These are phyloP conservation scores for Bombus impatiens DNA, from an alignment of 1,140 invertebrate genomes.

Conservation along the genomic window DNA sequence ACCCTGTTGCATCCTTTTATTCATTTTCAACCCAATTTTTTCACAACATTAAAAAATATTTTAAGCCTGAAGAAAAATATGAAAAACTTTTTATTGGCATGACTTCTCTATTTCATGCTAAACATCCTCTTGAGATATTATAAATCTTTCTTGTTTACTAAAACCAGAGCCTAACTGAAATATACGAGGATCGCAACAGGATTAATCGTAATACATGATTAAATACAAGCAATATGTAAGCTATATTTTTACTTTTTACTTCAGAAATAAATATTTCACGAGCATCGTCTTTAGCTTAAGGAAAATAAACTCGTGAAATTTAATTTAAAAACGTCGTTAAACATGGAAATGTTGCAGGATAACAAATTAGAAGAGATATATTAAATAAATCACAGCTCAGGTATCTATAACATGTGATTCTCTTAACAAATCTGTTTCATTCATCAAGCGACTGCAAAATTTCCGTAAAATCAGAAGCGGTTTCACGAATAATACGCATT, in stretches of 20 bases:
- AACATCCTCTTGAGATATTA: no score
- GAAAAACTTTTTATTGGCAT: no score
- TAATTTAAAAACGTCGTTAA: not conserved
- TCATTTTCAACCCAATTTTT: no score
- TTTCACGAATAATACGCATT: not conserved
- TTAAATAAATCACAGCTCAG: not conserved
- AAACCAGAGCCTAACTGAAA: no score
- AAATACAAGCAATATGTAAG: no score
- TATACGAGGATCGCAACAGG: no score
- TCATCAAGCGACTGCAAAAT: not conserved
- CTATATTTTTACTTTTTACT: not conserved
- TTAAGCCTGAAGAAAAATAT: no score
- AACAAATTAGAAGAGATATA: not conserved
- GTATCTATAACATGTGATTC: not conserved
- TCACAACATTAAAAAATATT: no score
- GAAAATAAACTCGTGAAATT: not conserved
- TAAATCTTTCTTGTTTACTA: no score
- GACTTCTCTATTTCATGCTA: no score
- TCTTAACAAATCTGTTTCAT: not conserved
- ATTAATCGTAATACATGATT: no score
- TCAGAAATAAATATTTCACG: not conserved
- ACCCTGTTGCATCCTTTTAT: no score
- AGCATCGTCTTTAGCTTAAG: not conserved
- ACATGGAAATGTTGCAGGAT: not conserved
- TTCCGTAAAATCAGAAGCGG: slow-evolving; percentile 7